phyloP scores from a whole-genome alignment of 2,797 vertebrate species.

The Tachyglossus aculeatus region DNA sequence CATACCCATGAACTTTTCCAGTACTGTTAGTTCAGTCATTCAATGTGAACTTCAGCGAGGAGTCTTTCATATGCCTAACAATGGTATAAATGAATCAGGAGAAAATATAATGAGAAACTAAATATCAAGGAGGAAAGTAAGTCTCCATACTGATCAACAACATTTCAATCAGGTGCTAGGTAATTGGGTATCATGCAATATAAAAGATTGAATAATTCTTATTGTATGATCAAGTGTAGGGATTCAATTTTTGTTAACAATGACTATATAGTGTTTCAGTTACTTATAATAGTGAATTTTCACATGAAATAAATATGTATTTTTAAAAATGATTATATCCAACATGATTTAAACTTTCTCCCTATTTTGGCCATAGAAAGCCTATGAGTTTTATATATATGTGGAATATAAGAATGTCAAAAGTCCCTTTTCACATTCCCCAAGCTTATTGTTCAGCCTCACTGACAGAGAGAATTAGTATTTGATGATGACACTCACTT shows the following conservation, averaged over 20 bases:
- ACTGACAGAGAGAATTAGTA: constrained; percentile 52
- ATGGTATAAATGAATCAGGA: constrained; percentile 73
- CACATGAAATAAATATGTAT: too few species aligned
- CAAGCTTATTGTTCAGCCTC: accelerated
- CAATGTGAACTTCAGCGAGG: constrained; percentile 66
- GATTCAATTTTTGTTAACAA: too few species aligned
- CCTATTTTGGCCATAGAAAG: too few species aligned
- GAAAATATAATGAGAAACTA: constrained; percentile 72
- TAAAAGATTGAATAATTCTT: constrained; percentile 43
- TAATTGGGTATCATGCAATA: constrained; percentile 48
- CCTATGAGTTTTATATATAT: too few species aligned
- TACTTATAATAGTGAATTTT: too few species aligned
- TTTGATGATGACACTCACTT: constrained; percentile 49
- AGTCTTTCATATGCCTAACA: constrained; percentile 66
- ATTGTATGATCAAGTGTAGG: constrained; percentile 45
- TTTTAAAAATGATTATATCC: too few species aligned
- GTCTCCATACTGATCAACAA: constrained; percentile 47
- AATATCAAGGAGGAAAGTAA: constrained; percentile 66
- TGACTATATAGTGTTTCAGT: too few species aligned
- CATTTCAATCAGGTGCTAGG: constrained; percentile 54
- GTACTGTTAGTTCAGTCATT: constrained; percentile 56
- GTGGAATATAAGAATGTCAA: too few species aligned
- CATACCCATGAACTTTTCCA: constrained; percentile 56
- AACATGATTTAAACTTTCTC: too few species aligned
- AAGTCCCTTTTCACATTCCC: too few species aligned